These are phyloP conservation scores for Sebastes itinus DNA, from an alignment of 2,797 vertebrate genomes.

Conservation along the genomic window DNA sequence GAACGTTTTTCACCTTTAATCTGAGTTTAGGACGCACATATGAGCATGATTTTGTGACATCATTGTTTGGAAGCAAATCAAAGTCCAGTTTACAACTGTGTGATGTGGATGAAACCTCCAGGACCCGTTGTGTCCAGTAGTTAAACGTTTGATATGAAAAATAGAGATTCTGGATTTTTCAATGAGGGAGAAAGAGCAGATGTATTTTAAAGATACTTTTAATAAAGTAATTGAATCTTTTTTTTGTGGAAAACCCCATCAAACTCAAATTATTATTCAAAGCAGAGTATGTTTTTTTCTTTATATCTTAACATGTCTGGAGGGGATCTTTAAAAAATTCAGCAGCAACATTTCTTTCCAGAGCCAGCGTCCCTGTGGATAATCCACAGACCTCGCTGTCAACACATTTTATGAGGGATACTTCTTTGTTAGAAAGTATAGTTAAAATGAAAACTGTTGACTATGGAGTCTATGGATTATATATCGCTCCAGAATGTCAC, in stretches of 20 bases:
- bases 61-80: no score
- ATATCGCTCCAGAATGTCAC: neutral
- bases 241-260: neutral
- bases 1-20: neutral
- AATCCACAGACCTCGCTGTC: conserved; percentile 10
- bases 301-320: conserved; percentile 20
- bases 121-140: neutral
- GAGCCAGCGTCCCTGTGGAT: conserved; percentile 16
- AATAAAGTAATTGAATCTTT: neutral
- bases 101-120: neutral
- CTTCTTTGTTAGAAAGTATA: neutral
- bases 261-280: conserved; percentile 16
- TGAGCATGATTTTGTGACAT: neutral
- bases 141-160: neutral
- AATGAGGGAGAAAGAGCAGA: neutral
- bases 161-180: neutral
- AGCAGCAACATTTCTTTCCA: conserved; percentile 21
- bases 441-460: conserved; percentile 6
- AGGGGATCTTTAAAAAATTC: conserved; percentile 36
- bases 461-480: conserved; percentile 18
- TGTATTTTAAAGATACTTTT: neutral
- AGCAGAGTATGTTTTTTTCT: neutral
- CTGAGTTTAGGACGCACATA: neutral
- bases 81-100: neutral
- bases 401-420: neutral